Percentiles rank a stretch among this genome's conserved stretches.
Conservation (phyloP, 2,113 vertebrate species). For the Eretmochelys imbricata region DNA sequence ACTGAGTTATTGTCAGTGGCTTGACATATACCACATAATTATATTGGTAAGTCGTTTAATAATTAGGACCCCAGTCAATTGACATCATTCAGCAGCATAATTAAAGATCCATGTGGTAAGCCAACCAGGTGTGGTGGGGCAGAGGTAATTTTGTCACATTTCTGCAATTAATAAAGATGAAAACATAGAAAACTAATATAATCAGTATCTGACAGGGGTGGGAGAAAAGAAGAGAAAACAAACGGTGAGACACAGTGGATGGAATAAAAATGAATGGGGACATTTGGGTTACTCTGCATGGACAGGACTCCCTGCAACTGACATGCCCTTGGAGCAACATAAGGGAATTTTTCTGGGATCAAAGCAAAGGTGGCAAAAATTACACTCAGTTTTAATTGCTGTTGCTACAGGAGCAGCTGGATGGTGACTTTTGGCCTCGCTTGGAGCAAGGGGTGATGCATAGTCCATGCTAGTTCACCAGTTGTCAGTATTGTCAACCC, state of each 20-base stretch:
- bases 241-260: not conserved
- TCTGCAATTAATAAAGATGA: slow-evolving; percentile 54
- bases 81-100: slow-evolving; percentile 32
- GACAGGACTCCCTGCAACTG: not conserved
- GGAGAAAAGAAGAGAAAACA: not conserved
- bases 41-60: slow-evolving; percentile 55
- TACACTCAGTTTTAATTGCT: not conserved
- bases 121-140: not conserved
- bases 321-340: not conserved
- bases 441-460: not conserved
- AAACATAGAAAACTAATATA: slow-evolving; percentile 19
- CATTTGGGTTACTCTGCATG: not conserved
- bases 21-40: slow-evolving; percentile 43
- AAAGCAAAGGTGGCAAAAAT: slow-evolving; percentile 1
- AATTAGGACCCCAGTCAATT: slow-evolving; percentile 57
- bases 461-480: not conserved
- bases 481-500: not conserved
- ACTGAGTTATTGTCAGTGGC: slow-evolving; percentile 32
- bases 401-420: not conserved
- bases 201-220: not conserved
- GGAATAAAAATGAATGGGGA: not conserved
- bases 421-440: not conserved
- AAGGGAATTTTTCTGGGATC: slow-evolving; percentile 11
- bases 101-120: slow-evolving; percentile 38
- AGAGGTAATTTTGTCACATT: slow-evolving; percentile 52